phyloP scores from a whole-genome alignment of 2,113 vertebrate genomes.

The Callocephalon fimbriatum region DNA sequence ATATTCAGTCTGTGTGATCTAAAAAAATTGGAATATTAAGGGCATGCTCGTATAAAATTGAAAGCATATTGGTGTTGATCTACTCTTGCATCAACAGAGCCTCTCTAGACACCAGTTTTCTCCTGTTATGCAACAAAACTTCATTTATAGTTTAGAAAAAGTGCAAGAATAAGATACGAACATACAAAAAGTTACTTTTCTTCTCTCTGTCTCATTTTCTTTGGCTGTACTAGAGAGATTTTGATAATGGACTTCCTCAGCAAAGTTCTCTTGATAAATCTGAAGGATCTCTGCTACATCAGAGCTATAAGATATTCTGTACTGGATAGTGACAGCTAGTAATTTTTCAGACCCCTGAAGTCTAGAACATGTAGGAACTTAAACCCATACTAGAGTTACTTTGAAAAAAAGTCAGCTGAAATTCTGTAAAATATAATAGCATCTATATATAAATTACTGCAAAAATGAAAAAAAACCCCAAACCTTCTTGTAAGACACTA shows the following conservation, averaged over 20 bases:
- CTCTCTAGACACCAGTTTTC: not conserved
- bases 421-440: not conserved
- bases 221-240: not conserved
- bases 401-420: not conserved
- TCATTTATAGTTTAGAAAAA: not conserved
- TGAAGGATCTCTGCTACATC: not conserved
- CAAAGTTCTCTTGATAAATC: not conserved
- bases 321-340: not conserved
- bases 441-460: not conserved
- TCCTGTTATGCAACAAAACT: not conserved
- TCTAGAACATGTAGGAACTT: not conserved
- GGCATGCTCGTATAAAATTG: not conserved
- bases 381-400: not conserved
- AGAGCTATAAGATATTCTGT: not conserved
- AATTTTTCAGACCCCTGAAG: not conserved
- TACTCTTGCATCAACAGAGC: accelerated
- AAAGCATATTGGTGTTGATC: not conserved
- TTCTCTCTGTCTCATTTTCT: not conserved
- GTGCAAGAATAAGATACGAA: not conserved
- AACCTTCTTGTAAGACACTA: not conserved
- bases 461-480: not conserved
- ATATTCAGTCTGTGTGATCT: not conserved
- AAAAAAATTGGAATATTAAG: not conserved
- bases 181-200: not conserved
- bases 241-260: not conserved